Base-by-base conservation (phyloP, 2,888 invertebrate species). In the Lutraria lutraria region DNA sequence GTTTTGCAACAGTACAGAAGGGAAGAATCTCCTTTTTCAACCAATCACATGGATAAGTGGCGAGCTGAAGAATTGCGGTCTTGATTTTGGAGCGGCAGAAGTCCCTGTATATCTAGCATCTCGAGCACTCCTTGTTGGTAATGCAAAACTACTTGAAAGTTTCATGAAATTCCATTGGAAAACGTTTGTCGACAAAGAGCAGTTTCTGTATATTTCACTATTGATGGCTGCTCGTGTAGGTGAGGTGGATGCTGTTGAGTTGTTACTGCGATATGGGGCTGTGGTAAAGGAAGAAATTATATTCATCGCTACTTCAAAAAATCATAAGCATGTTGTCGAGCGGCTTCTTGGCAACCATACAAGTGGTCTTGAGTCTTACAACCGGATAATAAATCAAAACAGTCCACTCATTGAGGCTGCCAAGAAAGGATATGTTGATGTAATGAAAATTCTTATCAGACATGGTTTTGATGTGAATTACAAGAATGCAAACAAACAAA, bases 331-430 rank as follows among this genome's bases (percentile, higher is more conserved):
- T 21, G 63, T 87, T 21, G n/a, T 89, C 8, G 19, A 29, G 3
- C 21, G 31, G 19, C 72, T 89, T 29, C 19, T 89, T 53, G 16
- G 72, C 0, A 54, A 15, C n/a, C 19, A 68, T 31, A 31, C 19
- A 34, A 10, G 19, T 10, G 31, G 34, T 25, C 12, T 15, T 12
- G 34, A 63, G 52, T 29, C n/a, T 56, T 31, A 68, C 6, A 31
- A 79, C 1, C 56, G 53, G 10, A 63, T 85, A 19, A 29, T 82
- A 8, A 76, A 89, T 15, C 43, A 53, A 15, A 89, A 89, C 53
- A 87, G 76, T 54, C 85, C 89, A 10, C 25, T 89, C 19, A 89
- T 87, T 19, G 87, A 54, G 8, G 85, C 87, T n/a, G 29, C 85
- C 12, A 89, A 87, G n/a, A 87, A 76, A 53, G 87, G 87, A 10